Percentiles rank a stretch among this genome's conserved stretches.
Evolutionary conservation across 2,888 invertebrate species (phyloP).

Genomic region (Caenorhabditis angaria): DNA sequence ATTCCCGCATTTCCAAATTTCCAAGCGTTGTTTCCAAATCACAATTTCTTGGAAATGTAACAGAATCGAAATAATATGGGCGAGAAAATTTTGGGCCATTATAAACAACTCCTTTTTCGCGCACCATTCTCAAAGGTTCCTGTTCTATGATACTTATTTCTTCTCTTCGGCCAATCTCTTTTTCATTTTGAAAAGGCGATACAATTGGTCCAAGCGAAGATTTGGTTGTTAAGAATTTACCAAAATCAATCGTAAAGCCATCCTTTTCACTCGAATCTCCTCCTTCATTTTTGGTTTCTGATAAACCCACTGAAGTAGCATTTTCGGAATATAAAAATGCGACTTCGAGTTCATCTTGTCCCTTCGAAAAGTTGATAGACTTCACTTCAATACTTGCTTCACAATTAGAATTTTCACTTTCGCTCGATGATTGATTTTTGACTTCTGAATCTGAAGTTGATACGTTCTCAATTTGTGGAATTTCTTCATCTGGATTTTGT

Average conservation of each 20-base stretch:
- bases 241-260: too few species aligned
- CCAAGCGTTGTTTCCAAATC: conserved; percentile 17
- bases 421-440: too few species aligned
- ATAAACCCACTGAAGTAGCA: too few species aligned
- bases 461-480: neutral
- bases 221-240: too few species aligned
- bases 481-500: neutral
- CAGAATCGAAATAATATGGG: conserved; percentile 36
- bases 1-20: conserved; percentile 14
- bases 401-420: too few species aligned
- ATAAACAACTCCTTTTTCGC: neutral
- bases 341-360: too few species aligned
- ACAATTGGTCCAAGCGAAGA: too few species aligned
- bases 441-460: neutral
- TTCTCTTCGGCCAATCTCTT: neutral
- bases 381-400: too few species aligned
- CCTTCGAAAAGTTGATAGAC: too few species aligned
- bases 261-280: too few species aligned
- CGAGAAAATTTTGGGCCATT: conserved; percentile 23
- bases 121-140: neutral
- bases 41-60: conserved; percentile 29
- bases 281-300: too few species aligned
- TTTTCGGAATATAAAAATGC: too few species aligned
- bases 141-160: neutral
- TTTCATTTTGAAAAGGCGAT: conserved; percentile 15